A percentile compares a stretch with the other conserved stretches of the same genome.
phyloP scores from a whole-genome alignment of 2,113 vertebrate genomes.

The Melanerpes formicivorus region DNA sequence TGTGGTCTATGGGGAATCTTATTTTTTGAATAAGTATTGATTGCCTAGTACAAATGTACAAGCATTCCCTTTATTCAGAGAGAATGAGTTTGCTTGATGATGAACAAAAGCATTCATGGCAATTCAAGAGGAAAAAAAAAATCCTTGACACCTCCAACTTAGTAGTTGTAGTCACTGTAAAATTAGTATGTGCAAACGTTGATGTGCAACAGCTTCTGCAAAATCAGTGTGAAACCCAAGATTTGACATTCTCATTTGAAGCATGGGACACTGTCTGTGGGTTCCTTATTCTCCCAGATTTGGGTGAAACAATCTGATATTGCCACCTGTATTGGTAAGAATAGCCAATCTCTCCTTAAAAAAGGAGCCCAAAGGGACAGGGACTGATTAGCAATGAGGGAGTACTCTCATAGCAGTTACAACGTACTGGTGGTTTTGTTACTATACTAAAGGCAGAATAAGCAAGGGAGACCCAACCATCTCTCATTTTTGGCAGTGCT shows the following conservation, averaged over 20 bases:
- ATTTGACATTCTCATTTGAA: constrained; percentile 63
- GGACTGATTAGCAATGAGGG: background rate
- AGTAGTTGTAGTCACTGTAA: constrained; percentile 61
- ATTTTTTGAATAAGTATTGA: constrained; percentile 74
- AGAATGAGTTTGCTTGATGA: constrained; percentile 49
- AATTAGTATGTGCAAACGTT: constrained; percentile 61
- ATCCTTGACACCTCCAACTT: constrained; percentile 31
- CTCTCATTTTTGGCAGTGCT: background rate
- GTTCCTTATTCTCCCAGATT: background rate
- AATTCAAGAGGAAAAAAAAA: constrained; percentile 26
- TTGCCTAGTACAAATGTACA: constrained; percentile 38
- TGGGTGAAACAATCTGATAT: constrained; percentile 42
- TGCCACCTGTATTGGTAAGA: constrained; percentile 43
- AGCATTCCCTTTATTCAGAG: constrained; percentile 66
- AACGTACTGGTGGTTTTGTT: background rate
- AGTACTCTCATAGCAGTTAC: background rate
- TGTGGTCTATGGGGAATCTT: constrained; percentile 42
- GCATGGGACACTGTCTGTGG: constrained; percentile 4
- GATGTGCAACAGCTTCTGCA: constrained; percentile 46
- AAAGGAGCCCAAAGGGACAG: background rate
- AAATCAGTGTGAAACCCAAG: constrained; percentile 54
- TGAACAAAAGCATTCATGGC: constrained; percentile 1
- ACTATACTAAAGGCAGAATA: background rate
- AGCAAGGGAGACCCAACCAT: background rate
- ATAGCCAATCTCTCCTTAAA: background rate